A percentile compares a stretch with the other conserved stretches of the same genome.
These are phyloP conservation scores for Brachionus rotundiformis DNA, from an alignment of 1,140 invertebrate species.

Conservation along the genomic window DNA sequence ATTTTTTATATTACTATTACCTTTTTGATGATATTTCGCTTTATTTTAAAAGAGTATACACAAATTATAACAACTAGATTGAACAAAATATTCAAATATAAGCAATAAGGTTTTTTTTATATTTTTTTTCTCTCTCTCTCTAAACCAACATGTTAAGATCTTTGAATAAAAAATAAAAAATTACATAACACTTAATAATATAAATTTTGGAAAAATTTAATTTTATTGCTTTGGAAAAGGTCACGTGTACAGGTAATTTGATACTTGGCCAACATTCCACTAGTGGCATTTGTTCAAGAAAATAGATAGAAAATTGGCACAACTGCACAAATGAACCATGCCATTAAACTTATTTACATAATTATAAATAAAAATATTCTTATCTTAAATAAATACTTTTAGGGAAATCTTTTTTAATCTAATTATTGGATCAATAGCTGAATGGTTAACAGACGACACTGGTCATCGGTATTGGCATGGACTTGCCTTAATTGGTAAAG, in stretches of 20 bases:
- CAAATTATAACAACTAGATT: background rate
- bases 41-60: background rate
- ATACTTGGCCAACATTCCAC: background rate
- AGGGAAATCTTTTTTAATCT: no score
- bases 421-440: no score
- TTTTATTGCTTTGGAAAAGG: background rate
- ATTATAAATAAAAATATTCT: no score
- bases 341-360: no score
- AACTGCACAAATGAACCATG: no score
- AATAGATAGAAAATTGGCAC: no score
- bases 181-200: background rate
- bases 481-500: no score
- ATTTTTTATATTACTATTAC: background rate
- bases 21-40: conserved; percentile 8
- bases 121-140: background rate
- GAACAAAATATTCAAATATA: background rate
- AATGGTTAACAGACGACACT: no score
- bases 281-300: no score
- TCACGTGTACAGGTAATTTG: background rate
- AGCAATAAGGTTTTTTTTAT: conserved; percentile 4
- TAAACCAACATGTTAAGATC: conserved; percentile 19
- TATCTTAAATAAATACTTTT: no score
- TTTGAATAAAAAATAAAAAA: conserved; percentile 16
- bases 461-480: no score
- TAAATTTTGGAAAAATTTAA: background rate